Evolutionary conservation across 2,797 vertebrate genomes (phyloP).

Genomic region (Neopelma chrysocephalum): DNA sequence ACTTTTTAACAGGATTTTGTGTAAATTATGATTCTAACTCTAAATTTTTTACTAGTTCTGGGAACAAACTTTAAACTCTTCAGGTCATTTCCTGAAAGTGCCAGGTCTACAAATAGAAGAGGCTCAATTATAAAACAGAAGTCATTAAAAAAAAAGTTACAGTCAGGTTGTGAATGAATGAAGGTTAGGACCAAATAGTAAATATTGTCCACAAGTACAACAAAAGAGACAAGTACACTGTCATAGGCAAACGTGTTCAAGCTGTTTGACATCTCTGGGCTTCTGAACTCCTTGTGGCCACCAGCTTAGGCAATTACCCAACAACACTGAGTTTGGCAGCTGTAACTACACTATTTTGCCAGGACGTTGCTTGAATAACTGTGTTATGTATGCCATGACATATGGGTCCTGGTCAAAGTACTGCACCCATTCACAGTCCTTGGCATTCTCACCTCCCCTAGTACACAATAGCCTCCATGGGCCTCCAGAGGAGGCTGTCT

Average conservation of each 20-base stretch:
- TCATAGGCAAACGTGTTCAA: neutral
- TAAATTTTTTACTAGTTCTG: neutral
- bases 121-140: neutral
- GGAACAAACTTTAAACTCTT: neutral
- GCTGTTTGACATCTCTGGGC: neutral
- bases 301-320: neutral
- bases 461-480: rapidly evolving
- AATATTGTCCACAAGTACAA: neutral
- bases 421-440: rapidly evolving
- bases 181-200: neutral
- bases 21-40: neutral
- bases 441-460: neutral
- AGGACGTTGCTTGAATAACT: neutral
- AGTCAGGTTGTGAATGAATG: neutral
- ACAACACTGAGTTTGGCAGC: neutral
- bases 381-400: neutral
- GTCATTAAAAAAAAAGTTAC: neutral
- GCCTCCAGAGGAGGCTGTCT: rapidly evolving
- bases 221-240: neutral
- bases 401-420: neutral
- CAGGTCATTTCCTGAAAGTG: neutral
- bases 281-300: neutral
- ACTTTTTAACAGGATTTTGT: neutral
- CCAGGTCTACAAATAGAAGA: neutral
- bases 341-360: neutral